Percentiles rank a stretch among this genome's conserved stretches.
phyloP scores from a whole-genome alignment of 2,113 vertebrate genomes.

The Paracanthobrama guichenoti region DNA sequence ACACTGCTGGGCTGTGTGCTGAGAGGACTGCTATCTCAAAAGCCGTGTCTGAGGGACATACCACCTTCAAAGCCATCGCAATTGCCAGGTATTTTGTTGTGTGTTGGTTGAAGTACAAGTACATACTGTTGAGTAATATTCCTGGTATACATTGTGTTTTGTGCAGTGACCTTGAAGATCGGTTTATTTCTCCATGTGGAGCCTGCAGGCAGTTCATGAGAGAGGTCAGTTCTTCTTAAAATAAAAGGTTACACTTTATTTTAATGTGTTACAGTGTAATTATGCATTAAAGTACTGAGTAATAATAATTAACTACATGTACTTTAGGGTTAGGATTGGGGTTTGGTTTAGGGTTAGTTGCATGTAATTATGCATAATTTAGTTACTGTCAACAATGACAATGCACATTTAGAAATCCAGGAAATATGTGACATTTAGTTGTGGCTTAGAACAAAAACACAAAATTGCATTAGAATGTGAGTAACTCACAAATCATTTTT shows the following conservation, averaged over 20 bases:
- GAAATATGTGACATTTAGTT: neutral
- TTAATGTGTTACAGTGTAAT: too few relatives aligned
- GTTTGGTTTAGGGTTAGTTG: too few relatives aligned
- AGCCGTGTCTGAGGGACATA: conserved; percentile 81
- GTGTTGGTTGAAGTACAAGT: neutral
- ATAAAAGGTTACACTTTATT: too few relatives aligned
- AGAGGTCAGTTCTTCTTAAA: conserved; percentile 75
- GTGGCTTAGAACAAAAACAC: neutral
- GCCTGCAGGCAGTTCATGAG: conserved; percentile 86
- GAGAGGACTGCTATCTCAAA: conserved; percentile 81
- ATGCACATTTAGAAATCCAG: neutral
- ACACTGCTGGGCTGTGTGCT: conserved; percentile 75
- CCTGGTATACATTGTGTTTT: conserved; percentile 12
- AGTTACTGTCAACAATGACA: neutral
- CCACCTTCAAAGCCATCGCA: conserved; percentile 80
- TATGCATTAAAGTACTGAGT: too few relatives aligned
- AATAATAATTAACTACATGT: too few relatives aligned
- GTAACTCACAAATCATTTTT: neutral
- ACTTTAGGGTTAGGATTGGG: too few relatives aligned
- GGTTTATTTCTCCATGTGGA: conserved; percentile 79
- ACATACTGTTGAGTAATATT: neutral
- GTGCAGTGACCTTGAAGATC: conserved; percentile 74
- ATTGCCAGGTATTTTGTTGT: conserved; percentile 73
- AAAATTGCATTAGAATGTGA: neutral
- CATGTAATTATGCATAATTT: too few relatives aligned